Evolutionary conservation across 2,113 vertebrate genomes (phyloP), one percentile per base, ranked within the genome.

Genomic region (Tenebrosternarchus preto): DNA sequence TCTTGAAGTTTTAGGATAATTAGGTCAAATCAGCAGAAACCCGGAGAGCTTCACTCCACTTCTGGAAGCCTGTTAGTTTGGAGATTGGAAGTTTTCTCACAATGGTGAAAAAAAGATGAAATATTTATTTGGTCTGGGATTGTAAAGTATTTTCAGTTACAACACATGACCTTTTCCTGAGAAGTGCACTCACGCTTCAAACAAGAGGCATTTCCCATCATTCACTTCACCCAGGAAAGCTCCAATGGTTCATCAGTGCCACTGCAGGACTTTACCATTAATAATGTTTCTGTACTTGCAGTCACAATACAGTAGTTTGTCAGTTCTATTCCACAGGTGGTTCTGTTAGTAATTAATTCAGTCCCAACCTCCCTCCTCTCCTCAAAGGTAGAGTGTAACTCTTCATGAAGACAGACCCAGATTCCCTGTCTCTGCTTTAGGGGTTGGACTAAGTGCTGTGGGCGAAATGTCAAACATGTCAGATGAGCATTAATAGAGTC

Each of bases 401-500:
- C 22, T 53, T 25, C n/a, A 25, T 20, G 63, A 25, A 70, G 33
- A 55, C 64, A 25, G 15, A 31, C 53, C 4, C 36, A 46, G 36
- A 25, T 19, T 17, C 17, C 61, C 19, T 19, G 25, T 29, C 25
- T 64, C 61, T 64, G 33, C 43, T 64, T 70, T 61, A 59, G 57
- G 50, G 29, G 61, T 16, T 36, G 27, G 64, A 69, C 64, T 67
- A 82, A 53, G 64, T 76, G 74, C 64, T 82, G 57, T 69, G 79
- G 67, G 63, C 67, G 46, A 63, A 81, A 73, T 84, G 43, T 70
- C 75, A 78, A 75, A 75, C 71, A 70, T 43, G 75, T 63, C 60
- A 60, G 53, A 72, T 74, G 64, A 83, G 80, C 81, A 79, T 80
- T 87, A 84, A 85, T 76, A 75, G 39, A 74, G 57, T 80, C 60